Base-by-base conservation (phyloP, 2,797 vertebrate species). In the Chelidonichthys spinosus region DNA sequence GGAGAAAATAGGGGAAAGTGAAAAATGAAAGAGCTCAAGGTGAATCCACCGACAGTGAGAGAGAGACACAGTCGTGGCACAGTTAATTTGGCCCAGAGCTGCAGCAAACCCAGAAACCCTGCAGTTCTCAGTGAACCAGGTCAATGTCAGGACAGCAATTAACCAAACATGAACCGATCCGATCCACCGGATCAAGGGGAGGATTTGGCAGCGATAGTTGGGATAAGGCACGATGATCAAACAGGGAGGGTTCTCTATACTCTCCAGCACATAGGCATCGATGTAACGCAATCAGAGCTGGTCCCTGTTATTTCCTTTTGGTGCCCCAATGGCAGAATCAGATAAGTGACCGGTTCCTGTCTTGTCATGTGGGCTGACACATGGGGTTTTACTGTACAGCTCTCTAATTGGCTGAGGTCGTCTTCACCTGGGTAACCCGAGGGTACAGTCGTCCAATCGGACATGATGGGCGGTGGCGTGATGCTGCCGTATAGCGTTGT, bases 401-500 rank as follows among this genome's bases (percentile, higher is more conserved):
- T 55, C 53, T 69, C 62, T 68, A 37, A 90, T 76, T 88, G 89
- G 89, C 50, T 33, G 36, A 63, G 32, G 42, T 13, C 6, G 60
- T 55, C 10, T 76, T 70, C 44, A 72, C 69, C 54, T 81, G 70
- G 11, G 49, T 74, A 71, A 79, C 63, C 75, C 10, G 59, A 49
- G 37, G 25, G 17, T 13, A 9, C 37, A 7, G 33, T 17, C 1
- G 17, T 42, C 90, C 85, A 89, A 89, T 91, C 66, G 37, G 47
- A 35, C 47, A 75, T 58, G 62, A 32, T 10, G 2, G 59, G 53
- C 35, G 39, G 82, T 90, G 85, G 85, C 10, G 70, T 76, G 72
- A 83, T 76, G 60, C 64, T 54, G 46, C 39, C 43, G 33, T 2
- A 40, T 47, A 60, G 66, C 10, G 36, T 4, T 25, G 35, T 53